A percentile compares a stretch with the other conserved stretches of the same genome.
These are phyloP conservation scores for Fundulus diaphanus DNA, from an alignment of 2,797 vertebrate species.

Conservation along the genomic window DNA sequence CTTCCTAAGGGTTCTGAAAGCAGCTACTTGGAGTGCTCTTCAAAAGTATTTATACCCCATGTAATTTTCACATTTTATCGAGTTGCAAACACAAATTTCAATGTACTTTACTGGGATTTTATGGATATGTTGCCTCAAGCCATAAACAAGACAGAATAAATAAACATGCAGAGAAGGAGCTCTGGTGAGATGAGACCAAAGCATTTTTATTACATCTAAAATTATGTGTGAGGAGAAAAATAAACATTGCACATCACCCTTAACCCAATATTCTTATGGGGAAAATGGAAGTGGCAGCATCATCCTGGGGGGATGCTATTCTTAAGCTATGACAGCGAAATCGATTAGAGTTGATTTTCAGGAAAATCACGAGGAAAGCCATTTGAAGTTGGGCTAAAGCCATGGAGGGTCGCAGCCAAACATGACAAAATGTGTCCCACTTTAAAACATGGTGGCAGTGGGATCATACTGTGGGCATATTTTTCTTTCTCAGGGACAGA, in stretches of 20 bases:
- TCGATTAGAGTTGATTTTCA: background rate
- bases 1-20: constrained; percentile 43
- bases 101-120: background rate
- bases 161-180: background rate
- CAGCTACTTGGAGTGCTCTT: constrained; percentile 47
- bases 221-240: background rate
- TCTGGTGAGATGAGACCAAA: background rate
- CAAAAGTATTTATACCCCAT: constrained; percentile 48
- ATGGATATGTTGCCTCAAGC: background rate
- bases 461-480: no score
- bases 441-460: no score
- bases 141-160: background rate
- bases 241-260: background rate
- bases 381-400: background rate
- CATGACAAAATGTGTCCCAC: no score
- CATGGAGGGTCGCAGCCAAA: background rate
- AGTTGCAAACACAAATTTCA: background rate
- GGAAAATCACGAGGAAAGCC: background rate
- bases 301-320: background rate
- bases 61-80: background rate
- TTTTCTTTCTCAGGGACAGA: no score
- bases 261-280: background rate
- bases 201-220: background rate
- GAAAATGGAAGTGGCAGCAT: background rate
- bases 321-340: background rate